phyloP scores from a whole-genome alignment of 2,888 invertebrate species.

The Drosophila bunnanda region DNA sequence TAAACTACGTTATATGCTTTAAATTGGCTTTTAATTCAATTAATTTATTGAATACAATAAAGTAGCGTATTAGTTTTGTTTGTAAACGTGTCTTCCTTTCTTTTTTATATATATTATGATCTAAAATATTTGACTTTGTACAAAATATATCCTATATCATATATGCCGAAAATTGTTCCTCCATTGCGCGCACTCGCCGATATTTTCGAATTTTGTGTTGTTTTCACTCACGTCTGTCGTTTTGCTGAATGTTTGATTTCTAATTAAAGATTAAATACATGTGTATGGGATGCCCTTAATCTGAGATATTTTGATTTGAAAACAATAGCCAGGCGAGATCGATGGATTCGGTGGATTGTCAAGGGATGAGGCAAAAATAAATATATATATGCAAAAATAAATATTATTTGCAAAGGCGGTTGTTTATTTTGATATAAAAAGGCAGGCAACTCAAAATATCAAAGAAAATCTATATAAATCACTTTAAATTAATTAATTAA shows the following conservation, averaged over 20 bases:
- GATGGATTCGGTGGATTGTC: constrained; percentile 72
- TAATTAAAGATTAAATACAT: constrained; percentile 27
- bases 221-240: constrained; percentile 67
- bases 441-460: constrained; percentile 53
- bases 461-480: constrained; percentile 47
- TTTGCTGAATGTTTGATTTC: constrained; percentile 35
- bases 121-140: constrained; percentile 78
- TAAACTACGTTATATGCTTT: not conserved
- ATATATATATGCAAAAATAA: constrained; percentile 6
- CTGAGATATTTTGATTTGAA: constrained; percentile 23
- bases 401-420: constrained; percentile 66
- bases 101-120: constrained; percentile 63
- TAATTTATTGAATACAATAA: constrained; percentile 74
- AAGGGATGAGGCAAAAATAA: constrained; percentile 39
- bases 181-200: constrained; percentile 57
- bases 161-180: constrained; percentile 80
- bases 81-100: constrained; percentile 31
- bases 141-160: constrained; percentile 73
- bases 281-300: constrained; percentile 26
- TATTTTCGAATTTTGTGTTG: constrained; percentile 52
- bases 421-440: constrained; percentile 68
- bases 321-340: constrained; percentile 40
- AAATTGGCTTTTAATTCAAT: constrained; percentile 43
- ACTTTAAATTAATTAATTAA: constrained; percentile 60
- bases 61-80: constrained; percentile 71